Percentiles rank a stretch among this genome's conserved stretches.
Conservation (phyloP, 2,113 vertebrate species). For the Australoheros scitulus region DNA sequence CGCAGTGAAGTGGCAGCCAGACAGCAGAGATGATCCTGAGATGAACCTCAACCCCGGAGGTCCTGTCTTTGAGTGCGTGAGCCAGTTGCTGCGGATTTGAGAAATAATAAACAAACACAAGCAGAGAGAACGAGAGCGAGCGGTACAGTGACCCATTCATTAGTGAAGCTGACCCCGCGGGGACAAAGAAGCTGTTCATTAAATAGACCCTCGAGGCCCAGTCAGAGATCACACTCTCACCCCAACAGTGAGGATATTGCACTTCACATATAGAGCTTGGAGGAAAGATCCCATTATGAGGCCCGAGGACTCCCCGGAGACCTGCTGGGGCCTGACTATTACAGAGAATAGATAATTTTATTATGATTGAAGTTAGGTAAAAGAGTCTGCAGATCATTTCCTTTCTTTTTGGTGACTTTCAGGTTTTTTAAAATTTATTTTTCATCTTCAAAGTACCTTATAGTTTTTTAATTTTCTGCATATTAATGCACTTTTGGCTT, state of each 20-base stretch:
- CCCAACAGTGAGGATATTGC: constrained; percentile 32
- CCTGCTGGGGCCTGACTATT: neutral
- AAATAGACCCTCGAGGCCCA: constrained; percentile 57
- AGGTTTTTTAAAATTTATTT: neutral
- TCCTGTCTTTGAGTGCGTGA: neutral
- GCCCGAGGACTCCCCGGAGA: neutral
- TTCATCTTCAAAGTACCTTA: neutral
- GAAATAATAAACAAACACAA: constrained; percentile 48
- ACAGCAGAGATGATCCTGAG: constrained; percentile 21
- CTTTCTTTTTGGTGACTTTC: neutral
- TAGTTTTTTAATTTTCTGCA: neutral
- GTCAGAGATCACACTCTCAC: constrained; percentile 57
- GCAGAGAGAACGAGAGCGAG: constrained; percentile 7
- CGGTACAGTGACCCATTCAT: constrained; percentile 55
- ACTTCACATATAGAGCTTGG: constrained; percentile 24
- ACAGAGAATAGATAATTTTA: neutral
- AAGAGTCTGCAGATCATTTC: neutral
- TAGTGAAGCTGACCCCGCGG: constrained; percentile 45
- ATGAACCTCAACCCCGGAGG: constrained; percentile 54
- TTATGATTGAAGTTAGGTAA: neutral
- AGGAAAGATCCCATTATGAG: constrained; percentile 1
- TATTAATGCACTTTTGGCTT: neutral
- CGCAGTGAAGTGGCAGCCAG: constrained; percentile 6
- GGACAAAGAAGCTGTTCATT: constrained; percentile 65
- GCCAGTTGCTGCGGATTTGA: constrained; percentile 26